Evolutionary conservation across 2,888 invertebrate genomes (phyloP), one percentile per base, ranked within the genome.

Genomic region (Lasioglossum villosulum): DNA sequence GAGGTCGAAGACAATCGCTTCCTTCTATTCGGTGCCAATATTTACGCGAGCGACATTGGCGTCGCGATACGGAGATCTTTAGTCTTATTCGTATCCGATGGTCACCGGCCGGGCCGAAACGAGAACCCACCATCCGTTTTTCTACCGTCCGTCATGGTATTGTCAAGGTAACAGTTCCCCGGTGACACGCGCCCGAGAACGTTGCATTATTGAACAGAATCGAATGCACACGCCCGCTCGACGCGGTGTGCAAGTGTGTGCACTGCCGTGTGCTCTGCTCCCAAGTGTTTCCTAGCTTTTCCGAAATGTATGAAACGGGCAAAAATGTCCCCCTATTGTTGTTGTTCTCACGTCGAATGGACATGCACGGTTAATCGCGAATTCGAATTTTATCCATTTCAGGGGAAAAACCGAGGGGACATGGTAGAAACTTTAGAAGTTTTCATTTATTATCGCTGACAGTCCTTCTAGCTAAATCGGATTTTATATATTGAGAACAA

Each of bases 141-240:
- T 23, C 48, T 37, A 59, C 23, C 73, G n/a, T n/a, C 30, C 39
- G 42, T 45, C 37, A 73, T 23, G n/a, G 48, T 68, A 83, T 73
- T 52, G 73, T 68, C 76, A 76, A 76, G 76, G 87, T 91, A 87
- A 87, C 84, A 81, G 82, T 89, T 87, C 84, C 80, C 74, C 73
- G 68, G 79, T 88, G 88, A 88, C 82, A 87, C 84, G 87, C 86
- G 89, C 45, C n/a, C 84, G 80, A 77, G 79, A 71, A 78, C 66
- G 23, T 39, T 88, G 87, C 88, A 91, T 89, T 91, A 89, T 88
- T 87, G 75, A 91, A 86, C 39, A 30, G 83, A 78, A 82, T 84
- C 78, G 74, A 78, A 63, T 75, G 77, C 68, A 82, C 66, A 52
- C 76, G 80, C 66, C 75, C 80, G 56, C 23, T n/a, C 73, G 75